Evolutionary conservation across 1,140 invertebrate species (phyloP).

Genomic region (Ruditapes philippinarum): DNA sequence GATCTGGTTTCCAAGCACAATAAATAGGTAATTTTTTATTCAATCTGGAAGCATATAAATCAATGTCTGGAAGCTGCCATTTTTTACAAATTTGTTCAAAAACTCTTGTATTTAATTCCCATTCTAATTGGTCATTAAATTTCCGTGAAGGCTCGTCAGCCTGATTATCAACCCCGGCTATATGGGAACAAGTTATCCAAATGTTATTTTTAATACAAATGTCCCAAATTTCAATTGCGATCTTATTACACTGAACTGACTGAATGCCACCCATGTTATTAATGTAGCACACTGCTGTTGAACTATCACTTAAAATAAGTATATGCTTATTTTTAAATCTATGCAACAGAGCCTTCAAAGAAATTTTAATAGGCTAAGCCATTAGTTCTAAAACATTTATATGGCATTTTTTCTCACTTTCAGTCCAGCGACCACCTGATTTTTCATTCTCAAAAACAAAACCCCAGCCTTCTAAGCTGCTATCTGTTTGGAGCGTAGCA

Average conservation of each 20-base stretch:
- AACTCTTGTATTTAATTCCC: neutral
- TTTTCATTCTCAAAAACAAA: slow-evolving; percentile 20
- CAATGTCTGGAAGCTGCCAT: neutral
- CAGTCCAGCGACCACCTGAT: slow-evolving; percentile 22
- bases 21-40: neutral
- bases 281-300: too few species aligned
- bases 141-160: neutral
- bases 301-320: too few species aligned
- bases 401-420: too few species aligned
- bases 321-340: too few species aligned
- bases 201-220: neutral
- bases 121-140: neutral
- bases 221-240: too few species aligned
- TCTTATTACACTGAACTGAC: too few species aligned
- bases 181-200: neutral
- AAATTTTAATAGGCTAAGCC: neutral
- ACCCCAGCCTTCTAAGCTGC: neutral
- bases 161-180: neutral
- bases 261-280: too few species aligned
- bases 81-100: neutral
- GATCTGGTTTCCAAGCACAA: slow-evolving; percentile 41
- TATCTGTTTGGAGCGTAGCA: neutral
- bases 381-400: too few species aligned
- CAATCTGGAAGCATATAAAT: slow-evolving; percentile 37
- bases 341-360: too few species aligned